Conservation (phyloP, 2,797 vertebrate species). For the Channallabes apus region DNA sequence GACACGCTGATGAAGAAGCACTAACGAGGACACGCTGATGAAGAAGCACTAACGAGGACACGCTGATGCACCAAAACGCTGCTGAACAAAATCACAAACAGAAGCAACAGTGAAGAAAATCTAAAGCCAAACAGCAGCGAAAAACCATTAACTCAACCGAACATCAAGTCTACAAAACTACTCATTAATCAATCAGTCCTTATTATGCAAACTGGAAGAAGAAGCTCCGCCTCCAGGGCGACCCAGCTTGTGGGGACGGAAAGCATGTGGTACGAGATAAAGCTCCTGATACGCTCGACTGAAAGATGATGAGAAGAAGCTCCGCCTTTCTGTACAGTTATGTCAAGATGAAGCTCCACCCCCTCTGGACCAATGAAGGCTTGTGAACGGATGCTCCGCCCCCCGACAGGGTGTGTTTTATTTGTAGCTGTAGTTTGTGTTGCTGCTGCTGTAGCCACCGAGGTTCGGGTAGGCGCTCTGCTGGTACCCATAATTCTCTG, state of each 20-base stretch:
- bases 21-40: too few relatives aligned
- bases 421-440: constrained; percentile 66
- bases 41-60: neutral
- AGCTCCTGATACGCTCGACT: too few relatives aligned
- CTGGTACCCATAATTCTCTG: constrained; percentile 65
- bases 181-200: neutral
- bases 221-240: neutral
- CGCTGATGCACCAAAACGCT: neutral
- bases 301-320: neutral
- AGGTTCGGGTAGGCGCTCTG: constrained; percentile 64
- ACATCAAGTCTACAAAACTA: neutral
- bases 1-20: too few relatives aligned
- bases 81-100: neutral
- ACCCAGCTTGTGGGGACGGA: neutral
- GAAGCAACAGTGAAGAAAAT: neutral
- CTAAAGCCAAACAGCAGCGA: constrained; percentile 1
- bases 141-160: neutral
- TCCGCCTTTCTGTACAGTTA: neutral
- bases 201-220: neutral
- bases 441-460: constrained; percentile 61
- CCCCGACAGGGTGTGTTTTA: neutral
- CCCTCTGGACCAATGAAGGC: neutral
- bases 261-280: neutral
- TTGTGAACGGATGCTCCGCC: neutral
- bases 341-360: neutral